A percentile compares a stretch with the other conserved stretches of the same genome.
phyloP scores from a whole-genome alignment of 2,797 vertebrate species.

The Melanotaenia pygmaea region DNA sequence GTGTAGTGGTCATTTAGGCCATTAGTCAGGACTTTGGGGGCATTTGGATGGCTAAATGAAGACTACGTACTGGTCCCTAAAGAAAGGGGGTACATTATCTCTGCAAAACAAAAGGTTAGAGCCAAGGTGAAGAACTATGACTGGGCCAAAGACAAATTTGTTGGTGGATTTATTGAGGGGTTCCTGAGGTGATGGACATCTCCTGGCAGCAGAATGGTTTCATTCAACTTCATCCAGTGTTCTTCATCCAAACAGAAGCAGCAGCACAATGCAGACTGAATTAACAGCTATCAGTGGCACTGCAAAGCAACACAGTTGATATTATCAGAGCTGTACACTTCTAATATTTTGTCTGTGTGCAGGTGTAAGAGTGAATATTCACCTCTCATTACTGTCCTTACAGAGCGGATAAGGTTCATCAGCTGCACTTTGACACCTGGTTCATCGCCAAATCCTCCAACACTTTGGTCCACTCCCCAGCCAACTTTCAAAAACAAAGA shows the following conservation, averaged over 20 bases:
- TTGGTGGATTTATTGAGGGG: background rate
- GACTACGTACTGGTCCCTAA: no score
- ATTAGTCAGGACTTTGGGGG: background rate
- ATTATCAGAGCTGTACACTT: background rate
- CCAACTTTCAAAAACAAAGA: constrained; percentile 82
- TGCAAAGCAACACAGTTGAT: constrained; percentile 59
- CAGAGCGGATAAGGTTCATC: constrained; percentile 90
- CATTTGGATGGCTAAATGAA: no score
- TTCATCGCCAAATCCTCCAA: constrained; percentile 94
- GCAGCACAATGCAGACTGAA: constrained; percentile 88
- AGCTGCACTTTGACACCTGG: constrained; percentile 93
- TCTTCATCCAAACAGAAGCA: constrained; percentile 91
- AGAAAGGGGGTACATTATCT: background rate
- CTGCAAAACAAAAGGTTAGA: background rate
- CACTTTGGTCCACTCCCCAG: constrained; percentile 92
- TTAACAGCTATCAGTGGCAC: constrained; percentile 93
- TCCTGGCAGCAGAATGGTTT: constrained; percentile 6
- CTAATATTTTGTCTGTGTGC: background rate
- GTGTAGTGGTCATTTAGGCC: background rate
- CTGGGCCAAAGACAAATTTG: background rate
- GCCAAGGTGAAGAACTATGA: background rate
- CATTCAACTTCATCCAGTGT: constrained; percentile 4
- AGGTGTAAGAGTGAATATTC: background rate
- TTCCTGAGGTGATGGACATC: constrained; percentile 52
- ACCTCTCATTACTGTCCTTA: constrained; percentile 96